Percentiles rank a stretch among this genome's conserved stretches.
Evolutionary conservation across 2,888 invertebrate genomes (phyloP).

Genomic region (Ethmia dodecea): DNA sequence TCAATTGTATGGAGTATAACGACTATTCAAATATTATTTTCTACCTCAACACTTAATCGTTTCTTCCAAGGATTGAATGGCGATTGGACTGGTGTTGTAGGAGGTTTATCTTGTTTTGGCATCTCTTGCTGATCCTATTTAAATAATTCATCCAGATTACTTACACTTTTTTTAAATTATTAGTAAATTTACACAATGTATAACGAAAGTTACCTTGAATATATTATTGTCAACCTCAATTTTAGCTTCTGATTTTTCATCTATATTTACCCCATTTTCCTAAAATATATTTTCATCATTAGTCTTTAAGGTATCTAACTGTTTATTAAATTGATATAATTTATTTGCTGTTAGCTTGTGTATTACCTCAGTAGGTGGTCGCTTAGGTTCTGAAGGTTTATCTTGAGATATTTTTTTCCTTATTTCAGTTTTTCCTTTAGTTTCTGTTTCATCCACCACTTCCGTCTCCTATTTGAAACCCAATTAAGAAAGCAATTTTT

Average conservation of each 20-base stretch:
- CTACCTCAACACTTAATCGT: slow-evolving; percentile 39
- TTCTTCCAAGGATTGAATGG: slow-evolving; percentile 37
- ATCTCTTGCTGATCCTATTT: too few species aligned
- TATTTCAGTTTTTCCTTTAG: slow-evolving; percentile 16
- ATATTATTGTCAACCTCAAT: too few species aligned
- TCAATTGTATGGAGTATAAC: neutral
- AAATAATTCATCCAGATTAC: too few species aligned
- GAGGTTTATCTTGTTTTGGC: too few species aligned
- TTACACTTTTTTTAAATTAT: too few species aligned
- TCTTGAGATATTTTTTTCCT: slow-evolving; percentile 22
- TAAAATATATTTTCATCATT: too few species aligned
- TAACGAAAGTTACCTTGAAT: too few species aligned
- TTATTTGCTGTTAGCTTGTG: neutral
- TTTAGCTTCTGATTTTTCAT: too few species aligned
- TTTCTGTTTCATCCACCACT: slow-evolving; percentile 19
- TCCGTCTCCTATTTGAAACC: slow-evolving; percentile 23
- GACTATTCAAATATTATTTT: neutral
- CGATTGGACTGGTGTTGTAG: slow-evolving; percentile 29
- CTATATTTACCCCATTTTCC: too few species aligned
- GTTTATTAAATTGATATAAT: slow-evolving; percentile 9
- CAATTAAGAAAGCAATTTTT: slow-evolving; percentile 2
- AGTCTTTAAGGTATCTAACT: neutral
- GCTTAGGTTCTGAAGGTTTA: slow-evolving; percentile 28
- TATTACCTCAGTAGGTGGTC: slow-evolving; percentile 26
- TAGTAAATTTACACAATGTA: too few species aligned